Conservation (phyloP, 1,140 invertebrate species). For the Arion vulgaris region DNA sequence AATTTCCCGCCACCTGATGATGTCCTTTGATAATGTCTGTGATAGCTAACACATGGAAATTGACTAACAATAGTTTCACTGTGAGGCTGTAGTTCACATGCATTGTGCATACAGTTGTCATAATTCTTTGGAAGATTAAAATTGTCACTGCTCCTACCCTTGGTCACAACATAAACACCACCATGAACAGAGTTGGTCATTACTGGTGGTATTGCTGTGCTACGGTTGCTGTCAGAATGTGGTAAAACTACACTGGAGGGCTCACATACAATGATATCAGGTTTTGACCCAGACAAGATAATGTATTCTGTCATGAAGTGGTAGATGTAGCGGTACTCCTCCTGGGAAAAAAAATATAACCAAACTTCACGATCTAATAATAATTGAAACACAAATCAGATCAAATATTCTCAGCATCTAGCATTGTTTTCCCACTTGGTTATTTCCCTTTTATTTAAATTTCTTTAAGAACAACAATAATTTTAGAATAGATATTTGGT, state of each 20-base stretch:
- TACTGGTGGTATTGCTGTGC: not conserved
- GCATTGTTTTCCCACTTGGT: no score
- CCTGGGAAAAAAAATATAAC: conserved; percentile 40
- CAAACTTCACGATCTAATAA: no score
- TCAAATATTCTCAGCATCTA: no score
- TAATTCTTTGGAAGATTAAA: not conserved
- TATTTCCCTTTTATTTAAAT: no score
- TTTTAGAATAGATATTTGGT: no score
- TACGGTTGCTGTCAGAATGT: not conserved
- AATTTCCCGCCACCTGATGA: not conserved
- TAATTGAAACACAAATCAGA: no score
- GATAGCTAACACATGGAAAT: not conserved
- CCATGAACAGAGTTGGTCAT: not conserved
- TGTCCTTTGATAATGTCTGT: not conserved
- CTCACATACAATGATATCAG: conserved; percentile 28
- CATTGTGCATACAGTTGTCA: not conserved
- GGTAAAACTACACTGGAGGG: not conserved
- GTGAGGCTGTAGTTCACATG: not conserved
- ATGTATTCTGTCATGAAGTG: conserved; percentile 48
- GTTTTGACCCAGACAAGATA: conserved; percentile 15
- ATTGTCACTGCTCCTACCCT: not conserved
- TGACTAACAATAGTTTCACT: not conserved
- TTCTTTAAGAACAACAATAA: no score
- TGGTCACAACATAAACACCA: conserved; percentile 11
- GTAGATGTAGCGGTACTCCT: conserved; percentile 52